These are phyloP conservation scores for Brachynemurus nebulosus DNA, from an alignment of 2,888 invertebrate species.

Conservation along the genomic window DNA sequence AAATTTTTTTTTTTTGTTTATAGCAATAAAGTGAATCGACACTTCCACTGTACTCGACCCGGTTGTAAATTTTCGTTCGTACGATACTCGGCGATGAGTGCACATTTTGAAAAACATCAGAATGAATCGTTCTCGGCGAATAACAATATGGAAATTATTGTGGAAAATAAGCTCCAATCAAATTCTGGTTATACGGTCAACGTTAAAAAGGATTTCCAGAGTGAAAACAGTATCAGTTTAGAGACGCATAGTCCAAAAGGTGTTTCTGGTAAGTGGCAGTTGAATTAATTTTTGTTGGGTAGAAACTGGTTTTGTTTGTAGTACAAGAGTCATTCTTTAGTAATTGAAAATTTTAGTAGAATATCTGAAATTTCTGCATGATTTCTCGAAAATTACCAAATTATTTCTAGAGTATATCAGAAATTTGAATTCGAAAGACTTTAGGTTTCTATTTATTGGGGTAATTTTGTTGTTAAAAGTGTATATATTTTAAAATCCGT, in stretches of 20 bases:
- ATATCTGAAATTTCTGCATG: no score
- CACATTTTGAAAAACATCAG: slow-evolving; percentile 54
- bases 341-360: no score
- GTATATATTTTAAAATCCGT: background rate
- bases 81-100: slow-evolving; percentile 56
- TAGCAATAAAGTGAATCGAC: slow-evolving; percentile 54
- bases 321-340: background rate
- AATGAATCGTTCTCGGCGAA: no score
- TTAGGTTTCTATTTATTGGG: no score
- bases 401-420: no score
- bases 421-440: no score
- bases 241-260: slow-evolving; percentile 1
- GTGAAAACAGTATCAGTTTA: slow-evolving; percentile 19
- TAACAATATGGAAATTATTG: no score
- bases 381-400: no score
- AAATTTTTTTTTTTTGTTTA: slow-evolving; percentile 12
- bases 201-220: slow-evolving; percentile 22
- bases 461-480: no score
- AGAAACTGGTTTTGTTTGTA: background rate
- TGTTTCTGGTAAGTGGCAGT: slow-evolving; percentile 1
- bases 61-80: slow-evolving; percentile 61
- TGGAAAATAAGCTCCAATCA: slow-evolving; percentile 13
- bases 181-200: slow-evolving; percentile 20
- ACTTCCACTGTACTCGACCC: slow-evolving; percentile 60
- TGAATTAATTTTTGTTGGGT: background rate